phyloP scores from a whole-genome alignment of 2,113 vertebrate species.

The Reinhardtius hippoglossoides region DNA sequence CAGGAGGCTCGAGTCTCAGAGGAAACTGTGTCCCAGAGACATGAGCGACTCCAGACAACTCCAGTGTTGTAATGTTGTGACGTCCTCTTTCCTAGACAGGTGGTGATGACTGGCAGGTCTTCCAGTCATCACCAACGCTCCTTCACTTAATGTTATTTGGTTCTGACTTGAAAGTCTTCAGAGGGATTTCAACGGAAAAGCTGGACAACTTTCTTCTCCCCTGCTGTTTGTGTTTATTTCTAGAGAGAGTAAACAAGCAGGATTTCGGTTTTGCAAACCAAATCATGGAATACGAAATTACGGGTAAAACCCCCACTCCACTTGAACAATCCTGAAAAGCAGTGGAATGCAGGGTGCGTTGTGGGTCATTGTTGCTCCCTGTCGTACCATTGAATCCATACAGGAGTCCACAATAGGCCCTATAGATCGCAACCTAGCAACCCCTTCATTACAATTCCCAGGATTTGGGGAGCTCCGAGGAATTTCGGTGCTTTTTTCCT shows the following conservation, averaged over 20 bases:
- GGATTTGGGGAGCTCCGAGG: conserved; percentile 72
- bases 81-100: not conserved
- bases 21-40: not conserved
- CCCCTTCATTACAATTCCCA: conserved; percentile 74
- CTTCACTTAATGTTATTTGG: conserved; percentile 7
- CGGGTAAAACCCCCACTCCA: conserved; percentile 27
- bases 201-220: not conserved
- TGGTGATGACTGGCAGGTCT: too few species aligned
- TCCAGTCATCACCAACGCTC: not conserved
- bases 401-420: conserved; percentile 71
- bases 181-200: not conserved
- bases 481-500: conserved; percentile 65
- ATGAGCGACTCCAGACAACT: not conserved
- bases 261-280: conserved; percentile 35
- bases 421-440: conserved; percentile 80
- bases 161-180: conserved; percentile 10
- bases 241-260: conserved; percentile 24
- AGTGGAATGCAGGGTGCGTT: conserved; percentile 67
- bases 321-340: conserved; percentile 58
- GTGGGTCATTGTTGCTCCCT: conserved; percentile 68
- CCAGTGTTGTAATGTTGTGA: not conserved
- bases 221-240: conserved; percentile 31
- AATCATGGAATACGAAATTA: conserved; percentile 46
- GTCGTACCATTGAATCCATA: conserved; percentile 69
- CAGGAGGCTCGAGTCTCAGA: not conserved